Base-by-base conservation (phyloP, 30 jellyfish, hydroid and myxozoan genomes). In the Aurelia sp. region DNA sequence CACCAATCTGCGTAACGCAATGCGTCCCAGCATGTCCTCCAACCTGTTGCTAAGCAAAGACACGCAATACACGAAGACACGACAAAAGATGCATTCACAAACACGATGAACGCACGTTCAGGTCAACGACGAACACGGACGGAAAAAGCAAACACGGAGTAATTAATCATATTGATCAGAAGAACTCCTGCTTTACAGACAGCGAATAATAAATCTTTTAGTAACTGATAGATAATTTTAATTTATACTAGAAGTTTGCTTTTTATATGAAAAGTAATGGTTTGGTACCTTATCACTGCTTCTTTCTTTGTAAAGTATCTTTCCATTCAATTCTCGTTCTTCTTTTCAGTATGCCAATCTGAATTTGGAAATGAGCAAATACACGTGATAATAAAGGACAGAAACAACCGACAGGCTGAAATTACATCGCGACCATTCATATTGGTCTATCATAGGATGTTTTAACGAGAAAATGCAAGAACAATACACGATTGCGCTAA, bases 21-120 rank as follows among this genome's bases (percentile, higher is more conserved):
- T 92, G 97, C 48, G 90, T 96, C 55, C 91, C 96, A 59, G 78
- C 89, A n/a, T 93, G 98, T 84, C 97, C 96, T 75, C 90, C 96
- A 58, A 79, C 66, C 66, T 93, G 98, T 48, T 78, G 89, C 50
- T 57, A 78, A 63, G 31, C 64, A 74, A 70, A 35, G 4, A 22
- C 61, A 18, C 57, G 69, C 12, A 21, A 59, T 18, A 5, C 69
- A 59, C 69, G 23, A 59, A 59, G 69, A 59, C 11, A 59, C 0
- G 69, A 59, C 69, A 59, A 59, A 27, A 59, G 15, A 44, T 44
- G 55, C 55, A 44, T 15, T 44, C 55, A 44, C 55, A 7, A 44
- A 44, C 55, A 8, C 55, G 13, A 44, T 44, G 13, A 44, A 44
- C 55, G 55, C 55, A 44, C 55, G 55, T 44, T 44, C 55, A 3